Conservation (phyloP, 2,113 vertebrate genomes). For the Cyanoramphus novaezelandiae region DNA sequence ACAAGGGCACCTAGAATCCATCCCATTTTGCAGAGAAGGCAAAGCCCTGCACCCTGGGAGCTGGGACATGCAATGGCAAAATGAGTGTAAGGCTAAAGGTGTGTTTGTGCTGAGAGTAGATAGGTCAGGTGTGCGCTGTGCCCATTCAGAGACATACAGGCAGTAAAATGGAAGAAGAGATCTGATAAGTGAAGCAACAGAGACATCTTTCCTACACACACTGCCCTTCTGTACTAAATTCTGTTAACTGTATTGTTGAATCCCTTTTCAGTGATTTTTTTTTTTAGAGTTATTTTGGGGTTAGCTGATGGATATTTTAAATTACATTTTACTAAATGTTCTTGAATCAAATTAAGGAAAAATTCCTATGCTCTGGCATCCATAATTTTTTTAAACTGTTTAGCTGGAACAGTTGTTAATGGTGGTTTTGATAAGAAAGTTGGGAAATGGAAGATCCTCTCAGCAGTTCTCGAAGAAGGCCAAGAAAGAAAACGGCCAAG, state of each 20-base stretch:
- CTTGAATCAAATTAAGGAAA: not conserved
- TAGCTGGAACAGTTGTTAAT: not conserved
- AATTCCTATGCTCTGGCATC: not conserved
- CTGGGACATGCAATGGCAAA: not conserved
- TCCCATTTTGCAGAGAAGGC: not conserved
- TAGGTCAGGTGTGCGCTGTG: too few relatives aligned
- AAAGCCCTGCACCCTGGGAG: not conserved
- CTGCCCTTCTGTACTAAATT: not conserved
- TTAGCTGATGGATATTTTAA: not conserved
- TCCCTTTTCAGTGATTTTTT: not conserved
- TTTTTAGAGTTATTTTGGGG: not conserved
- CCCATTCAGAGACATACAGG: too few relatives aligned
- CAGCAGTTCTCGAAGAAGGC: not conserved
- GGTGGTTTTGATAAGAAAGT: not conserved
- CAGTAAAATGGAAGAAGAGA: not conserved
- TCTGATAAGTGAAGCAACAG: not conserved
- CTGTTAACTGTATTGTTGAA: not conserved
- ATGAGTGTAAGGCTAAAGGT: not conserved
- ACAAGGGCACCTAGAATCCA: not conserved
- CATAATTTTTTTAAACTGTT: not conserved
- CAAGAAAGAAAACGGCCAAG: not conserved
- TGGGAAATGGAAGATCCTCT: too few relatives aligned
- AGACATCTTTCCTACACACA: not conserved
- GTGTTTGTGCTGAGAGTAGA: not conserved
- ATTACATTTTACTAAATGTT: not conserved